phyloP scores from a whole-genome alignment of 2,888 invertebrate genomes.

The Empis livida region DNA sequence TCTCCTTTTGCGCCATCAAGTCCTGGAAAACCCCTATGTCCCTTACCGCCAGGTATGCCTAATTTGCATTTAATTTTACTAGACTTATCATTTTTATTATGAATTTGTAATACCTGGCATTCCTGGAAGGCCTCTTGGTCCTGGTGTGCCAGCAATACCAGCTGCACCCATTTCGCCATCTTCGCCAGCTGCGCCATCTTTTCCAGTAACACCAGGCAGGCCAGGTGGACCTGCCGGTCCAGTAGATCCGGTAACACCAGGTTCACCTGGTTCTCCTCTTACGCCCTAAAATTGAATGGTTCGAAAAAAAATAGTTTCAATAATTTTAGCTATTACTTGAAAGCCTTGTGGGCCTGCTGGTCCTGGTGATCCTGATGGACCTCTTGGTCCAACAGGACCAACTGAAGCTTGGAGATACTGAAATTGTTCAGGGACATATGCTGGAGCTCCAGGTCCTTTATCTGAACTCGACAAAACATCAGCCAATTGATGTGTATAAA shows the following conservation, averaged over 20 bases:
- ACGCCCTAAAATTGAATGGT: constrained; percentile 38
- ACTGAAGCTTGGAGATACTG: constrained; percentile 69
- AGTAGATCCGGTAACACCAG: constrained; percentile 52
- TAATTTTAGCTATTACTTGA: constrained; percentile 35
- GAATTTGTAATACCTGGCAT: constrained; percentile 44
- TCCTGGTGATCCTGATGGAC: constrained; percentile 54
- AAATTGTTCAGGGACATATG: constrained; percentile 49
- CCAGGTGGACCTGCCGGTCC: constrained; percentile 67
- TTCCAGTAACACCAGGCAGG: constrained; percentile 55
- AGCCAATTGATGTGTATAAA: constrained; percentile 61
- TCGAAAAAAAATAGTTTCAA: not conserved
- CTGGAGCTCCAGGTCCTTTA: constrained; percentile 55
- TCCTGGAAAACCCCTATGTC: constrained; percentile 69
- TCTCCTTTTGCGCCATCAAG: constrained; percentile 73
- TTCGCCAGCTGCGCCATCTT: constrained; percentile 60
- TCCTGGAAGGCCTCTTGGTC: constrained; percentile 57
- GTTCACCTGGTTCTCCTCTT: constrained; percentile 67
- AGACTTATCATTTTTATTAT: constrained; percentile 47
- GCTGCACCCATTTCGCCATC: constrained; percentile 67
- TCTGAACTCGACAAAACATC: constrained; percentile 55
- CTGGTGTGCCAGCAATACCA: constrained; percentile 57
- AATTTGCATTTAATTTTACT: constrained; percentile 56
- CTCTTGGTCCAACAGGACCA: constrained; percentile 67
- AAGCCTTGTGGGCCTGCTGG: constrained; percentile 65
- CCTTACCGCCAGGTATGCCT: constrained; percentile 69